Base-by-base conservation (phyloP, 2,888 invertebrate genomes). In the Chironomus riparius region DNA sequence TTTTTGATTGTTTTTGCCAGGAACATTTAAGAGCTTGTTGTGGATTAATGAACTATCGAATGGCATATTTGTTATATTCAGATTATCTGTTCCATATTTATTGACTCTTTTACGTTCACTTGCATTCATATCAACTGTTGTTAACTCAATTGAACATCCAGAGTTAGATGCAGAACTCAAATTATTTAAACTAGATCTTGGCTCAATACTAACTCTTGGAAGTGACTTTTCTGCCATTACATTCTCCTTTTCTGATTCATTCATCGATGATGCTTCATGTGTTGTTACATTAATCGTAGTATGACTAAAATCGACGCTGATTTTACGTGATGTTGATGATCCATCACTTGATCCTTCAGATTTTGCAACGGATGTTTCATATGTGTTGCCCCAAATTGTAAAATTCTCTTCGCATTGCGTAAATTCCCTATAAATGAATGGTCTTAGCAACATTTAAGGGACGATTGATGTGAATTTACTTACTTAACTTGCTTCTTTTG, bases 341-440 rank as follows among this genome's bases (percentile, higher is more conserved):
- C 47, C 15, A 68, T 47, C 68, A 24, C n/a, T 24, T 1, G 47
- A 62, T 2, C 62, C 71, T 28, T 71, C 71, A 7, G 68, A 74
- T 68, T 47, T 65, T 21, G 68, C 47, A 47, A 74, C 38, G 6
- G 68, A 68, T 12, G 47, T 24, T 48, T 74, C 74, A 48, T 74
- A 74, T 13, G 65, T 28, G 18, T 68, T 68, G 5, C 74, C 74
- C 74, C 74, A 74, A 47, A 74, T 68, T 13, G 74, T 74, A 24
- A 47, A 7, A 15, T n/a, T 21, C n/a, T 74, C 74, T 15, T 65
- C 65, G 13, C 68, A 74, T 4, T 74, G 68, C 15, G 7, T n/a
- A 68, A 74, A 74, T 48, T 74, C 74, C 24, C 74, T 74, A 48
- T 18, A 65, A 73, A 47, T 13, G 13, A 72, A 13, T 15, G 47